These are phyloP conservation scores for Synergus gifuensis DNA, from an alignment of 2,888 invertebrate genomes.

Conservation along the genomic window DNA sequence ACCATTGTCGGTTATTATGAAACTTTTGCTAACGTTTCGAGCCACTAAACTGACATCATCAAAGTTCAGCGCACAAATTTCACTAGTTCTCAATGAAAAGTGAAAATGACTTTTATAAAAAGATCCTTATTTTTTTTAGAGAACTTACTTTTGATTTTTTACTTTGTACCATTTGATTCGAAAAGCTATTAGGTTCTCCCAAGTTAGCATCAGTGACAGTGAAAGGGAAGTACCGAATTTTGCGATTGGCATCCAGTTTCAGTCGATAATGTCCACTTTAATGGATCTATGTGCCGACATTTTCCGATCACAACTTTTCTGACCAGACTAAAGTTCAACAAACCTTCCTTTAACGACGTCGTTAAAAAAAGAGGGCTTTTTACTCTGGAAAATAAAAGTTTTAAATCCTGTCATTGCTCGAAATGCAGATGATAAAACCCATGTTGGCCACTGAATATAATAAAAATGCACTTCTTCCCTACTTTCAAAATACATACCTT, in stretches of 20 bases:
- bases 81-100: not conserved
- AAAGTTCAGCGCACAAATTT: not conserved
- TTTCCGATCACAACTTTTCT: slow-evolving; percentile 19
- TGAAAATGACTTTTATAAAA: not conserved
- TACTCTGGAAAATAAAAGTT: not conserved
- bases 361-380: slow-evolving; percentile 9
- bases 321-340: not conserved
- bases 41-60: not conserved
- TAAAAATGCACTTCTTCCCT: slow-evolving; percentile 4
- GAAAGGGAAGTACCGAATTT: not conserved
- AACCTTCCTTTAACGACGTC: slow-evolving; percentile 25
- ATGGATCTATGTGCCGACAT: not conserved
- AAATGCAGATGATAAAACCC: slow-evolving; percentile 18
- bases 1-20: slow-evolving; percentile 66
- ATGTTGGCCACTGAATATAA: slow-evolving; percentile 4
- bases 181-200: not conserved
- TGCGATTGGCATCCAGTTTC: not conserved
- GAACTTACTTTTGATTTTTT: not conserved
- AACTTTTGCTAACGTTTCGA: slow-evolving; percentile 60
- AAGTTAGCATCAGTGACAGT: not conserved
- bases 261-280: slow-evolving; percentile 29
- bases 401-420: slow-evolving; percentile 1
- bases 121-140: not conserved
- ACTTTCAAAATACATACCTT: too few relatives aligned
- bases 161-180: not conserved